phyloP scores from a whole-genome alignment of 2,888 invertebrate genomes.

The Lydus trimaculatus region DNA sequence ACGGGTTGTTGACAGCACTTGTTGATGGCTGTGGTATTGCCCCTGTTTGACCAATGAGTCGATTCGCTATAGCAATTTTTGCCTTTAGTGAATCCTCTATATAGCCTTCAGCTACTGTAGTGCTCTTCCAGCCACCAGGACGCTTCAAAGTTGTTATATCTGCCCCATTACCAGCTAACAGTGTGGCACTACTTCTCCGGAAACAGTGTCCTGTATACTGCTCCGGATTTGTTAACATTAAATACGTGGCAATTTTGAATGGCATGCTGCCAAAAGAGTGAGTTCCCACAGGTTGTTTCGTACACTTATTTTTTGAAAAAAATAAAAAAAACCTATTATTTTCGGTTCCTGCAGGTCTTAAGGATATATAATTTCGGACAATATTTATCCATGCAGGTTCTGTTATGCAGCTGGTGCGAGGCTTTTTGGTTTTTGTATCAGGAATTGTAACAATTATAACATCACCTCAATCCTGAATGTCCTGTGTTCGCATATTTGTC shows the following conservation, averaged over 20 bases:
- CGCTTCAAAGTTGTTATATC: constrained; percentile 12
- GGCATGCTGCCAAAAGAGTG: constrained; percentile 18
- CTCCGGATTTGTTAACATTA: no score
- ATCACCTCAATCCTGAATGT: neutral
- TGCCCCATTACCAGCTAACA: no score
- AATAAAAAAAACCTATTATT: constrained; percentile 11
- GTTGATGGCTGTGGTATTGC: neutral
- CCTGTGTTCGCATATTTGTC: neutral
- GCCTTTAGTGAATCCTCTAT: constrained; percentile 13
- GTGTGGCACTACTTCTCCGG: no score
- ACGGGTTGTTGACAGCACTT: neutral
- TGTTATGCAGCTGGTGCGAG: constrained; percentile 2
- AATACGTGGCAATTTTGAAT: no score
- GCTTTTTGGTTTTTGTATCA: constrained; percentile 4
- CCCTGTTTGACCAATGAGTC: constrained; percentile 1
- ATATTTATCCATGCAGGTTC: constrained; percentile 13
- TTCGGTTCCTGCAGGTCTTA: constrained; percentile 7
- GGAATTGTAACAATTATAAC: neutral
- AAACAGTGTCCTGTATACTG: no score
- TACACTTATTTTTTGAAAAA: constrained; percentile 17
- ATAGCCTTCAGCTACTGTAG: constrained; percentile 19
- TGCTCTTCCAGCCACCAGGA: constrained; percentile 14
- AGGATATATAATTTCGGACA: constrained; percentile 6
- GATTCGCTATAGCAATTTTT: constrained; percentile 12
- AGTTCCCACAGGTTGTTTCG: constrained; percentile 15